Evolutionary conservation across 2,888 invertebrate genomes (phyloP), one percentile per base, ranked within the genome.

Genomic region (Alentia gelatinosa): DNA sequence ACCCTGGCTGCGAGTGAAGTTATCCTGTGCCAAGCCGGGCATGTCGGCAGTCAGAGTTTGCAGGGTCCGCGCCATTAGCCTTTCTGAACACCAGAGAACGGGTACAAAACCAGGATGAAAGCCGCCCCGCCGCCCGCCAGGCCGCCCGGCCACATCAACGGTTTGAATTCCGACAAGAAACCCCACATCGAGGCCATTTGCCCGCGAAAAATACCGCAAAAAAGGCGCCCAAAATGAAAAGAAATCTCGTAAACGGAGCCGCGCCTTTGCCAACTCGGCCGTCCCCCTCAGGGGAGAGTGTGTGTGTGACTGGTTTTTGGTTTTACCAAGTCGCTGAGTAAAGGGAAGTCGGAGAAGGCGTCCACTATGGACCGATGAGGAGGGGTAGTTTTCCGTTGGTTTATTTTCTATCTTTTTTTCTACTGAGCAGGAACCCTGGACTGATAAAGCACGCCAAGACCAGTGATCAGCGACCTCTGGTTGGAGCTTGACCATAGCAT

Each of bases 401-500:
- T n/a, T n/a, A n/a, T n/a, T n/a, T n/a, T n/a, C n/a, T n/a, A n/a
- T n/a, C n/a, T n/a, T n/a, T n/a, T n/a, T n/a, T n/a, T n/a, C 68
- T 68, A 30, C 30, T 26, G 3, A 75, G 79, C 23, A 35, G 79
- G 79, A 19, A n/a, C 23, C 37, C 39, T 39, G 35, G 23, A 4
- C 26, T 79, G 79, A 79, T 79, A 39, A 39, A 79, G 37, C 37
- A 79, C 68, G 35, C 19, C 39, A 39, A 68, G n/a, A 79, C 37
- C 79, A 39, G 79, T 79, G 37, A 79, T 79, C 79, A 79, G 79
- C 15, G 79, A 5, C 37, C 39, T 79, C 37, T 79, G 79, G 79
- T 79, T 30, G 79, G 79, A 37, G 79, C 35, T 74, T 79, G 39
- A 79, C 79, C 79, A 39, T 26, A 37, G 79, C 39, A 39, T 79